Base-by-base conservation (phyloP, 2,888 invertebrate genomes). In the Cheilosia impressa region DNA sequence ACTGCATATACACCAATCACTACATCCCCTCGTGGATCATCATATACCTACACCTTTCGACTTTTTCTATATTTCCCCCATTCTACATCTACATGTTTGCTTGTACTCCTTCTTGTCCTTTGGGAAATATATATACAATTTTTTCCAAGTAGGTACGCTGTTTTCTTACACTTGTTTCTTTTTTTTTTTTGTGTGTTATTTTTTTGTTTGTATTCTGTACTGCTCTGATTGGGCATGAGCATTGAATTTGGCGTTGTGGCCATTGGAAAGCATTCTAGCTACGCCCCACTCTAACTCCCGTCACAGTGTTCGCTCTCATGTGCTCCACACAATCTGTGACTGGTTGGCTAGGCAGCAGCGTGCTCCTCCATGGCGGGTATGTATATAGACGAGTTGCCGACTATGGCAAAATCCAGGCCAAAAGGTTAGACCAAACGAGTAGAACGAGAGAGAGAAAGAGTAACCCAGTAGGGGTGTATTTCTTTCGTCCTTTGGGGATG, bases 181-280 rank as follows among this genome's bases (percentile, higher is more conserved):
- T 7, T 17, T 19, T 47, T n/a, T 17, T 15, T 17, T 45, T 15
- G n/a, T 45, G 1, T 57, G 9, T 47, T 19, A 9, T 45, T 15
- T 17, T 17, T 45, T 15, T 62, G 80, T 66, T 75, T 73, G 62
- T 68, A 63, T 85, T 68, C 31, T 63, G 81, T 68, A 53, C 81
- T 76, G 71, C 72, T 85, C 85, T 85, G 85, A 84, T 88, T 89
- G 89, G 89, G 89, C 89, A 89, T 89, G 89, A 88, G 89, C 89
- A 89, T 88, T 88, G 88, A 88, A 88, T 87, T 88, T 85, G 81
- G 84, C 82, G 87, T 85, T 88, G 88, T 88, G 88, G 88, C 88
- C 88, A 89, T 89, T 89, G 89, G 89, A 88, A 89, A 89, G 88
- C 80, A 77, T 83, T 52, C 52, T 87, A 87, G 84, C 87, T 68